Base-by-base conservation (phyloP, 1,140 invertebrate genomes). In the Ceratina japonica region DNA sequence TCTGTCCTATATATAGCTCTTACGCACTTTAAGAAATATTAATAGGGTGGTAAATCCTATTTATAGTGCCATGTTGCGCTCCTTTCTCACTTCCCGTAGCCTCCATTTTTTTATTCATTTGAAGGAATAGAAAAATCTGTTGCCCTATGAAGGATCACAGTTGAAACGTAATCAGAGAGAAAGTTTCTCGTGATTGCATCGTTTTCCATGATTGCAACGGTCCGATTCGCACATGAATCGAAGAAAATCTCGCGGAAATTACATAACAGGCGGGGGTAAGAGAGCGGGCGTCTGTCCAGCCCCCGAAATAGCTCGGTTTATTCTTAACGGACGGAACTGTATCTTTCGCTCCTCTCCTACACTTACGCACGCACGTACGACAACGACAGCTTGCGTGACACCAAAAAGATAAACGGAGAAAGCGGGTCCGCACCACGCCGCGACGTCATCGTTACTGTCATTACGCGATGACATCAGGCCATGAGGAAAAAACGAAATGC, bases 261-360 rank as follows among this genome's bases (percentile, higher is more conserved):
- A 90, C 84, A 87, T 91, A 92, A 91, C 87, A 74, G 49, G 76
- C 81, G 81, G 83, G 87, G 87, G 87, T 76, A 88, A 87, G n/a
- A 87, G n/a, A 56, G 87, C 87, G 91, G 90, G 91, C 92, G 88
- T 88, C 89, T 88, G 88, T 92, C 91, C 90, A 92, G 91, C 77
- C 84, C 89, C 86, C 80, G 80, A 92, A 92, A 92, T 92, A 92
- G 89, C 87, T 82, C 79, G 79, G 89, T 90, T 91, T 92, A 92
- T 92, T 92, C 90, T 92, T 92, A 88, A 89, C 89, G 82, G 68
- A 83, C 79, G 81, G 81, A 91, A 91, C 86, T 44, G 37, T 44
- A 89, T 91, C 89, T 90, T 89, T 87, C 86, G 88, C 88, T 81
- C 81, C 83, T 89, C 83, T 88, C 82, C 10, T 10, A 44, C 37